phyloP scores from a whole-genome alignment of 2,113 vertebrate genomes.

The Psilopsiagon aurifrons region DNA sequence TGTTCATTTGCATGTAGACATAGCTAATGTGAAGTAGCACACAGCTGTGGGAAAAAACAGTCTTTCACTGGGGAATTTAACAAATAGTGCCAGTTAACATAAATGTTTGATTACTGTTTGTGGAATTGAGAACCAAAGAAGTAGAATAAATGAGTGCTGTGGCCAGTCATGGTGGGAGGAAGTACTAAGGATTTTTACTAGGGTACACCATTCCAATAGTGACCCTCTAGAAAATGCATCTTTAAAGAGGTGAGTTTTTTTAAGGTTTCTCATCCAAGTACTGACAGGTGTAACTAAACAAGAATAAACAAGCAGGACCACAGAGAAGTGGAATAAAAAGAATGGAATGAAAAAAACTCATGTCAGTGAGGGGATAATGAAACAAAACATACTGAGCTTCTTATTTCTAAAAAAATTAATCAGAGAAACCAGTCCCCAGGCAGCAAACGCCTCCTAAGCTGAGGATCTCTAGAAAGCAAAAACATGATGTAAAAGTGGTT shows the following conservation, averaged over 20 bases:
- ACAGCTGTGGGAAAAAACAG: neutral
- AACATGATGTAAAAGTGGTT: neutral
- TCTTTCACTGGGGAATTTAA: neutral
- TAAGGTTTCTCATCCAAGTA: neutral
- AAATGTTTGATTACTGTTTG: neutral
- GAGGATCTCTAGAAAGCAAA: neutral
- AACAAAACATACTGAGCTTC: constrained; percentile 3
- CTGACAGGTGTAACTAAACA: neutral
- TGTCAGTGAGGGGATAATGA: neutral
- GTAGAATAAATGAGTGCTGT: neutral
- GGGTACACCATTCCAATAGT: neutral
- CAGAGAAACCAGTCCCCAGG: neutral
- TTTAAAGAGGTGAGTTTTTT: neutral
- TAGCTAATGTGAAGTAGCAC: neutral
- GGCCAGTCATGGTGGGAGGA: neutral
- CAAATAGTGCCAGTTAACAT: neutral
- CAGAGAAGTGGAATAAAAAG: neutral
- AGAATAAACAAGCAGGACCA: neutral
- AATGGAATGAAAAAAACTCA: neutral
- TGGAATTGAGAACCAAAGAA: neutral
- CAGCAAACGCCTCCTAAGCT: neutral
- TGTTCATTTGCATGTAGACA: neutral
- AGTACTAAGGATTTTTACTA: neutral
- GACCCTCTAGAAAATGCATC: neutral
- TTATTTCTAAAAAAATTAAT: constrained; percentile 16